Evolutionary conservation across 2,888 invertebrate species (phyloP).

Genomic region (Gymnocheta viridis): DNA sequence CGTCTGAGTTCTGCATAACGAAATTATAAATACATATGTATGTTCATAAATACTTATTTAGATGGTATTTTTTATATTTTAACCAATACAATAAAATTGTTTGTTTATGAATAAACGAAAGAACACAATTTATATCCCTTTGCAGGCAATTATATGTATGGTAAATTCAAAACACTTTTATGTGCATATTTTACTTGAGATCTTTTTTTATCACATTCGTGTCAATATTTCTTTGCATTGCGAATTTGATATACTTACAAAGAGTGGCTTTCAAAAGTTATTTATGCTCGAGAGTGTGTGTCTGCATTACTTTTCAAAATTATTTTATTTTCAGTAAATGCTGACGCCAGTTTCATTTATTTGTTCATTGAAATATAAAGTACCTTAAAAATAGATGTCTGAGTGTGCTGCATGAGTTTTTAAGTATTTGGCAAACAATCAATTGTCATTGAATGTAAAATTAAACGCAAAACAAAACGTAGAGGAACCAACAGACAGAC

Average conservation of each 20-base stretch:
- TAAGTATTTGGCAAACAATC: conserved; percentile 68
- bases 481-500: not conserved
- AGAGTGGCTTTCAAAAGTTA: conserved; percentile 52
- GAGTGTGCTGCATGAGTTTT: conserved; percentile 53
- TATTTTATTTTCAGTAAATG: conserved; percentile 53
- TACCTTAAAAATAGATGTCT: conserved; percentile 61
- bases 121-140: no score
- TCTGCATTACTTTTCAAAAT: conserved; percentile 38
- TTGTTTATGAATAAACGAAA: no score
- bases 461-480: not conserved
- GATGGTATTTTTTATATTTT: no score
- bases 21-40: no score
- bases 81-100: no score
- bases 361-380: conserved; percentile 48
- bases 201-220: not conserved
- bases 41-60: no score
- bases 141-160: no score
- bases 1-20: no score
- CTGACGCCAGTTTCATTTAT: conserved; percentile 65
- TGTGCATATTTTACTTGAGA: not conserved
- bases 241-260: conserved; percentile 49
- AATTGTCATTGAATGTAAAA: conserved; percentile 61
- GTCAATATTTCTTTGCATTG: not conserved
- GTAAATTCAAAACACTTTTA: no score
- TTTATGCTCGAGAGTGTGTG: conserved; percentile 17